These are phyloP conservation scores for Acanthopleura granulata DNA, from an alignment of 2,888 invertebrate species.

Conservation along the genomic window DNA sequence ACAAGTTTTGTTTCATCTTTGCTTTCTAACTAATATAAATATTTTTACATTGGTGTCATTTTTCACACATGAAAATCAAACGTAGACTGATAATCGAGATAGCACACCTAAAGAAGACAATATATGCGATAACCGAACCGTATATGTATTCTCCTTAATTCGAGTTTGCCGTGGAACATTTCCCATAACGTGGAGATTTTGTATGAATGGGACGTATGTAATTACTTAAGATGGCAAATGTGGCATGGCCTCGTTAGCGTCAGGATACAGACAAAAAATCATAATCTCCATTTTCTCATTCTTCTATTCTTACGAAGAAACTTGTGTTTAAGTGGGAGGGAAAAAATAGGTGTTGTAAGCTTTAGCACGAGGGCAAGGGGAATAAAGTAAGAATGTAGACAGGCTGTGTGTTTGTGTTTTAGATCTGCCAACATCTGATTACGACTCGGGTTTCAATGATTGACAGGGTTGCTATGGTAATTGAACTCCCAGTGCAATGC, in stretches of 20 bases:
- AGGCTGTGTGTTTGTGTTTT: conserved; percentile 7
- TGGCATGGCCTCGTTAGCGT: not conserved
- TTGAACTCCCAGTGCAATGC: conserved; percentile 43
- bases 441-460: conserved; percentile 58
- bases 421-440: conserved; percentile 29
- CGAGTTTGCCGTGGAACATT: too few species aligned
- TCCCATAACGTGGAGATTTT: not conserved
- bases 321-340: too few species aligned
- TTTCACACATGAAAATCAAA: too few species aligned
- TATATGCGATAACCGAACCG: too few species aligned
- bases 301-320: not conserved
- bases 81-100: too few species aligned
- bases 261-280: not conserved
- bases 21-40: too few species aligned
- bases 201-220: not conserved
- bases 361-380: not conserved
- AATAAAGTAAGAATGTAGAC: conserved; percentile 13
- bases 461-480: conserved; percentile 61
- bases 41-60: too few species aligned
- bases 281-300: not conserved
- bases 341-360: too few species aligned
- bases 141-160: too few species aligned
- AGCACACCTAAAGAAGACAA: too few species aligned
- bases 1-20: too few species aligned
- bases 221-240: conserved; percentile 4